Base-by-base conservation (phyloP, 37 sponge, comb jelly and placozoan species). In the Diacarnus erythraeanus region DNA sequence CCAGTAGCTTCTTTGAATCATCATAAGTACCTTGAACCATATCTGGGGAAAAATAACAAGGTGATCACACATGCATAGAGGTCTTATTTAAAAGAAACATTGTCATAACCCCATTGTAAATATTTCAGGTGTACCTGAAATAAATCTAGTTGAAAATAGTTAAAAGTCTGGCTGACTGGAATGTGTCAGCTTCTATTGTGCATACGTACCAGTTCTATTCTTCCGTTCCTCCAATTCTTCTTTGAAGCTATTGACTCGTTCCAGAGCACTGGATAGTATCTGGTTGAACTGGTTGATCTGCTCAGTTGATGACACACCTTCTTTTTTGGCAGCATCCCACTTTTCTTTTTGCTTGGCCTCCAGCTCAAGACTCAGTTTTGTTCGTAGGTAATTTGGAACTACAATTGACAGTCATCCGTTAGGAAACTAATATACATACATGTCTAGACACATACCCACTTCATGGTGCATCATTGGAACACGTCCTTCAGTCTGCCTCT, bases 311-410 rank as follows among this genome's bases (percentile, higher is more conserved):
- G 3, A 20, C 3, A 1, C 17, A 10, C 41, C 38, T 37, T 71
- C 38, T n/a, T 15, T 64, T 23, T 66, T 51, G 5, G 43, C 39
- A 18, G 35, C 76, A 0, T 71, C 33, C 37, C 40, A 65, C 34
- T 42, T 40, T 1, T 84, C 87, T 26, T 72, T 80, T 75, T 89
- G 89, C 30, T 86, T 74, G 20, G 68, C 75, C 77, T 95, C 96
- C 42, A 95, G 68, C 15, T 89, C 94, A 22, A 89, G 78, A 34
- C 92, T 90, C 40, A 92, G 76, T 71, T 95, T 95, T 22, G 96
- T 95, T n/a, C 96, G 69, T 65, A 95, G 68, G 71, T 95, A 95
- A 36, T 95, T 83, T 4, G 96, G 96, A 10, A 95, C 96, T 92
- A 71, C 5, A n/a, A n/a, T n/a, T n/a, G n/a, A n/a, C n/a, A n/a